Percentiles rank a stretch among this genome's conserved stretches.
These are phyloP conservation scores for Drosophila repleta DNA, from an alignment of 1,140 invertebrate species.

Conservation along the genomic window DNA sequence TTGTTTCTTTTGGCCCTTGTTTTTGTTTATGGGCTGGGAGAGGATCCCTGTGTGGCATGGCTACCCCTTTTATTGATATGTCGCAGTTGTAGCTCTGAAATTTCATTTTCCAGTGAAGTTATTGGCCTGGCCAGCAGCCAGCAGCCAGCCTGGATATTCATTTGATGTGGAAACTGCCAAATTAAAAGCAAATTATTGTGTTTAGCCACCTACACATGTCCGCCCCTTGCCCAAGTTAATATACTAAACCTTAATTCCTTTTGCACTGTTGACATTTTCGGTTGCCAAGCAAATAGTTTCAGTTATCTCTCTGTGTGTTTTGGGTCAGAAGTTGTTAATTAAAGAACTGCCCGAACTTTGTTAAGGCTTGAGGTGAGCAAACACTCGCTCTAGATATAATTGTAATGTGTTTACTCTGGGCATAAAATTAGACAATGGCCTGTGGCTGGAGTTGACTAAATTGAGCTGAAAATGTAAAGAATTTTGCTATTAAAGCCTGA, in stretches of 20 bases:
- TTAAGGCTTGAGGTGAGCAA: constrained; percentile 2
- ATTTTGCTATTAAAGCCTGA: too few species aligned
- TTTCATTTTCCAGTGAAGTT: constrained; percentile 77
- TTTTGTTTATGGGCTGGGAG: constrained; percentile 7
- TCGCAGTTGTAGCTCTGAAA: constrained; percentile 44
- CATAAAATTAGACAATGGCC: background rate
- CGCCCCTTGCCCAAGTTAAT: constrained; percentile 31
- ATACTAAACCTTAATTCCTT: constrained; percentile 39
- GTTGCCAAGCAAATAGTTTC: constrained; percentile 56
- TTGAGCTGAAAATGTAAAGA: too few species aligned
- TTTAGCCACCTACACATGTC: constrained; percentile 39
- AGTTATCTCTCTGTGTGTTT: constrained; percentile 31
- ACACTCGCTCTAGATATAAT: constrained; percentile 17
- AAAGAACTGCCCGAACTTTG: constrained; percentile 57
- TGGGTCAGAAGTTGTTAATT: constrained; percentile 65
- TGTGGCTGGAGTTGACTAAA: too few species aligned
- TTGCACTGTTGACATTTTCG: constrained; percentile 42
- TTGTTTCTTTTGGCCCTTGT: constrained; percentile 20
- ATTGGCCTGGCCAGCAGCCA: constrained; percentile 43
- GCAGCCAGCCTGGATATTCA: constrained; percentile 21
- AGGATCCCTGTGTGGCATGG: constrained; percentile 20
- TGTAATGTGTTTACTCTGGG: constrained; percentile 19
- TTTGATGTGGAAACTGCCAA: constrained; percentile 66
- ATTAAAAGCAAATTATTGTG: constrained; percentile 80
- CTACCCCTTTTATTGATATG: constrained; percentile 72